Evolutionary conservation across 2,113 vertebrate species (phyloP), one percentile per base, ranked within the genome.

Genomic region (Misgurnus anguillicaudatus): DNA sequence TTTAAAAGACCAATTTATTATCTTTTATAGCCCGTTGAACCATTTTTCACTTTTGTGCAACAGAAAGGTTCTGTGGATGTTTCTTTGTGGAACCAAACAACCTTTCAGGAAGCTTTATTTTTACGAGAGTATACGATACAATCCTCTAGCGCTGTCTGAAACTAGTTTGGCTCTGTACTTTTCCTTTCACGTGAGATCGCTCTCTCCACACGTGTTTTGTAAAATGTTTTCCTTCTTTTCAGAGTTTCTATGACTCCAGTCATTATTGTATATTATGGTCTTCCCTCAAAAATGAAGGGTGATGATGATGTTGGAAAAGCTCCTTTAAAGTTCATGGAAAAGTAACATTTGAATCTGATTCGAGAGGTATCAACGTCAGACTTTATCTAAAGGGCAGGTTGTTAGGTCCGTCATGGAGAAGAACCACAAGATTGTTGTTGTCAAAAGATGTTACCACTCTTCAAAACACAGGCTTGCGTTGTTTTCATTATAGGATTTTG

Each of bases 231-330:
- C 17, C 72, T 31, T 36, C 65, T 38, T 74, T 57, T 41, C 53
- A 78, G 21, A 16, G 36, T 41, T 31, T 41, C 68, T 57, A 42
- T 84, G 74, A 78, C 63, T 70, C 36, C 79, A 58, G 47, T 58
- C 38, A 78, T 75, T 82, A 63, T 58, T 45, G 73, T 38, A 76
- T 24, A 62, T 85, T 80, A 79, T 77, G 62, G 76, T 38, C 48
- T 64, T 85, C 61, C 5, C 58, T 64, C 57, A 53, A 41, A 58
- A 60, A 16, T 36, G 64, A 51, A 57, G 11, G 2, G 17, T 16
- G 13, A 72, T 38, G 45, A 84, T n/a, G 62, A 47, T 78, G 57
- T 74, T 78, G 45, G 47, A 67, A 31, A 65, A 57, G 51, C 53
- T 45, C 42, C 63, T 58, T 41, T 19, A 67, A 55, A 62, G 14